These are phyloP conservation scores for Telenomus remus DNA, from an alignment of 1,140 invertebrate genomes.

Conservation along the genomic window DNA sequence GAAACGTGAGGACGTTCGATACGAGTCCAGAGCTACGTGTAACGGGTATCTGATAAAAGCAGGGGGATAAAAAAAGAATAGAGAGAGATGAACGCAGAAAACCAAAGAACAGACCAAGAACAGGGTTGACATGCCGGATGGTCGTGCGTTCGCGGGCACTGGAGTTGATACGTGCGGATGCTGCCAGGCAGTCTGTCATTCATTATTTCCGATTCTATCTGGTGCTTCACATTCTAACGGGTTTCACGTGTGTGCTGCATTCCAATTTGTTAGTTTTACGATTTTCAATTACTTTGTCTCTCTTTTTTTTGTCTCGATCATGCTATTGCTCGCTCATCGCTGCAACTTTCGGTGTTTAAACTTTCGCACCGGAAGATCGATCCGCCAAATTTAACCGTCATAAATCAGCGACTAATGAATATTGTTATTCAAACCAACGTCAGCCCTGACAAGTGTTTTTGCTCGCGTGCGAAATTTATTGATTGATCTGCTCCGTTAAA, in stretches of 20 bases:
- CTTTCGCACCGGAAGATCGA: no score
- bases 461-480: no score
- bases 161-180: slow-evolving; percentile 42
- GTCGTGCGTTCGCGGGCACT: slow-evolving; percentile 44
- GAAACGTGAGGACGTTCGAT: slow-evolving; percentile 36
- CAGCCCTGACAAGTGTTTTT: no score
- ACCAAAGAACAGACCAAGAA: slow-evolving; percentile 43
- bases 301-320: background rate
- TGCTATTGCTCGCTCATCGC: background rate
- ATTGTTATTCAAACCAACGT: no score
- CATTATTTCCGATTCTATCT: slow-evolving; percentile 53
- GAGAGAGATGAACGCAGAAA: slow-evolving; percentile 13
- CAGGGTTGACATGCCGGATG: slow-evolving; percentile 46
- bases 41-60: slow-evolving; percentile 72
- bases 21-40: slow-evolving; percentile 39
- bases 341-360: background rate
- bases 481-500: no score
- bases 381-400: no score
- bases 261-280: background rate
- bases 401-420: no score
- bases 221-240: slow-evolving; percentile 45
- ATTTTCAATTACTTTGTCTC: background rate
- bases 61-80: slow-evolving; percentile 16
- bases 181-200: slow-evolving; percentile 49
- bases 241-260: slow-evolving; percentile 12